Base-by-base conservation (phyloP, 2,797 vertebrate species). In the Tamandua tetradactyla region DNA sequence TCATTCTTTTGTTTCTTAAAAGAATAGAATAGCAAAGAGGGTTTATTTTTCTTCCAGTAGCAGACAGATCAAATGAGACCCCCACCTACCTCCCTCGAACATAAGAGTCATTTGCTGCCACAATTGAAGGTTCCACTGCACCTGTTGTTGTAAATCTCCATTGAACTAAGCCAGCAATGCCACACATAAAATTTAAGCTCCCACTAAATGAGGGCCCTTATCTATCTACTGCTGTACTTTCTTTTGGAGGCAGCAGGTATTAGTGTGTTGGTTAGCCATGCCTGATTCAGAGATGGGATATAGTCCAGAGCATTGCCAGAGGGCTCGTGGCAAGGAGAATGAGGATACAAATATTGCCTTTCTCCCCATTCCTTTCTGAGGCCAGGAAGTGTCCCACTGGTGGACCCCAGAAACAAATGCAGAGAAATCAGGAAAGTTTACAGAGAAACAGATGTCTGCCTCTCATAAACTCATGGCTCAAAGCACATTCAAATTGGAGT, bases 121-220 rank as follows among this genome's bases (percentile, higher is more conserved):
- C 55, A 6, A 14, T 20, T 66, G n/a, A 68, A 81, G 74, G 42
- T 35, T 88, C 92, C 76, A 18, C 23, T 32, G 87, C 96, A 97
- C 96, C 97, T 97, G 95, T 44, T 82, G 95, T 47, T 95, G 95
- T 92, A 93, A 94, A 72, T 96, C 96, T 95, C 96, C 88, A 91
- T 12, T 93, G 96, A 95, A 74, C 93, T 0, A 8, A 90, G 87
- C 89, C 86, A 80, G 92, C 79, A 44, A 20, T 2, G 20, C 89
- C 76, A 69, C 5, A 75, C 83, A 86, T 95, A 96, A 97, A 97
- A 97, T 37, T 80, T 69, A 95, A 97, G 96, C 95, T 92, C 72
- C 59, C 40, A 0, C 74, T 91, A 95, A 96, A 95, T 80, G 92
- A 93, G 88, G 82, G 84, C 90, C 86, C 96, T 96, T 95, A 95